Conservation (phyloP, 2,113 vertebrate genomes). For the Pterocles burchelli region DNA sequence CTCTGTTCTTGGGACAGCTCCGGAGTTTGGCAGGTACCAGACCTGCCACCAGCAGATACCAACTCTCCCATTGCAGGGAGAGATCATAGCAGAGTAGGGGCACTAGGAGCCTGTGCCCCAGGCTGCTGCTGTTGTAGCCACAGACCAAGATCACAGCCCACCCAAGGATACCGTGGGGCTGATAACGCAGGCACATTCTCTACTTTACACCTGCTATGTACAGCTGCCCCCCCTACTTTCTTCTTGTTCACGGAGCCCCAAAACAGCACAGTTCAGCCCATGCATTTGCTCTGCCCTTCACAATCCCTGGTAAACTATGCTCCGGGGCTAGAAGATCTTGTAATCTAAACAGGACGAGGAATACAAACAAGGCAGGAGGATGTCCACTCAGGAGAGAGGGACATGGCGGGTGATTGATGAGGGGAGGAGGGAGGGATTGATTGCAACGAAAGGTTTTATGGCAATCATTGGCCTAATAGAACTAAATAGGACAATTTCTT, state of each 20-base stretch:
- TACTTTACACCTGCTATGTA: background rate
- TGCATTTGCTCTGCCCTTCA: background rate
- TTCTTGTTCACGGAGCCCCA: background rate
- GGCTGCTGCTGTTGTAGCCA: background rate
- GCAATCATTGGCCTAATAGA: constrained; percentile 40
- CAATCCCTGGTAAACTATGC: rapidly evolving
- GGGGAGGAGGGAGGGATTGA: background rate
- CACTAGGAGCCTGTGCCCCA: background rate
- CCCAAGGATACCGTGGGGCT: rapidly evolving
- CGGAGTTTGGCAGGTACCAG: background rate
- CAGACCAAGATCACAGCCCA: background rate
- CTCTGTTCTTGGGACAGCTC: background rate
- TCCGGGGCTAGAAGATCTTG: background rate
- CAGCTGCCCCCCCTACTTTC: background rate
- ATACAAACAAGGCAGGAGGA: background rate
- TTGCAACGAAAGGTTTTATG: constrained; percentile 21
- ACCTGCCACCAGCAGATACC: background rate
- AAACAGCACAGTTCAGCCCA: background rate
- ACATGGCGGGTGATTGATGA: background rate
- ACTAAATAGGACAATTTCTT: constrained; percentile 43
- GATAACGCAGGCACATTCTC: too few relatives aligned
- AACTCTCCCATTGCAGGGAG: background rate
- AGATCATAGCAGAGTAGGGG: rapidly evolving
- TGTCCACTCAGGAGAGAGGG: background rate
- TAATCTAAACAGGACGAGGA: background rate